A percentile compares a stretch with the other conserved stretches of the same genome.
Conservation (phyloP, 2,113 vertebrate genomes). For the Reinhardtius hippoglossoides region DNA sequence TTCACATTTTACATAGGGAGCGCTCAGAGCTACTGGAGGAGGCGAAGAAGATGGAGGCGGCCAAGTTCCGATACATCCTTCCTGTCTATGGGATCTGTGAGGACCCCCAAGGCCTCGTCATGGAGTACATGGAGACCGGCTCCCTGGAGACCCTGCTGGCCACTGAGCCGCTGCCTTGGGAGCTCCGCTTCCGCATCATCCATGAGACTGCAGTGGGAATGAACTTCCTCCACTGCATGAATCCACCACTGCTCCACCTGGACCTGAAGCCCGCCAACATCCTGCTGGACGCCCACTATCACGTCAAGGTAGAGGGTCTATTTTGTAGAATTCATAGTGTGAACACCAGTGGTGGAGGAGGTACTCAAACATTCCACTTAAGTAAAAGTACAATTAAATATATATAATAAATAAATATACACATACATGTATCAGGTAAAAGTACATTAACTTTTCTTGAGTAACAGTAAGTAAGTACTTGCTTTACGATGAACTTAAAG, state of each 20-base stretch:
- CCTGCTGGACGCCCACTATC: conserved; percentile 95
- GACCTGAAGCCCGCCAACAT: conserved; percentile 99
- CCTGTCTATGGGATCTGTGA: conserved; percentile 96
- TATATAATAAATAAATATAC: too few species aligned
- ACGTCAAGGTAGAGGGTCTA: conserved; percentile 88
- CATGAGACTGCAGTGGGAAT: conserved; percentile 97
- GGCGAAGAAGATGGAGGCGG: conserved; percentile 98
- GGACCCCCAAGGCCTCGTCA: conserved; percentile 93
- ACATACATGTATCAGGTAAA: too few species aligned
- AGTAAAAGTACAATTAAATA: too few species aligned
- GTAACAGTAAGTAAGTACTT: too few species aligned
- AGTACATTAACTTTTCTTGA: too few species aligned
- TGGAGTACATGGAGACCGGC: conserved; percentile 99
- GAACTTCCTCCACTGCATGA: conserved; percentile 99
- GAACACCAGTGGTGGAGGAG: background rate
- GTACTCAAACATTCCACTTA: background rate
- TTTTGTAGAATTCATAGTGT: background rate
- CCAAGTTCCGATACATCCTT: conserved; percentile 96
- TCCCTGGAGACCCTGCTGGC: conserved; percentile 94
- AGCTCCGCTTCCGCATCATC: conserved; percentile 93
- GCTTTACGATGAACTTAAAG: too few species aligned
- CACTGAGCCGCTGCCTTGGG: conserved; percentile 92
- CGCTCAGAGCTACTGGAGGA: conserved; percentile 92
- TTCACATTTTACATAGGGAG: conserved; percentile 81
- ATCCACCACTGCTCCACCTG: conserved; percentile 93